Evolutionary conservation across 2,888 invertebrate species (phyloP).

Genomic region (Stenotaenia linearis): DNA sequence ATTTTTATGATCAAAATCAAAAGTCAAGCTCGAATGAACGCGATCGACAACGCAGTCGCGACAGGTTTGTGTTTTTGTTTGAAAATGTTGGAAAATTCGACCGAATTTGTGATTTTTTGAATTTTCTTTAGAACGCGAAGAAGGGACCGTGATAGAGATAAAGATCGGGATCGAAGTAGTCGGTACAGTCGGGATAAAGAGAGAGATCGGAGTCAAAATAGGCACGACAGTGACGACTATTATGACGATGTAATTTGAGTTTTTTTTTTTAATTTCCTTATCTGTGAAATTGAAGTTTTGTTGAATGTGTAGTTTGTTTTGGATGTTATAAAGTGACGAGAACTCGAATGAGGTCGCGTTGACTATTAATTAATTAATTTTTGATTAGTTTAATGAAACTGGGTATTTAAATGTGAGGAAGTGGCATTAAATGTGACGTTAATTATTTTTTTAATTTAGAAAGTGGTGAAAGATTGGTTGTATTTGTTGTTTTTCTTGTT

Average conservation of each 20-base stretch:
- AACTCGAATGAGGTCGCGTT: too few species aligned
- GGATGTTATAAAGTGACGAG: too few species aligned
- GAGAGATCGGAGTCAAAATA: constrained; percentile 31
- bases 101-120: neutral
- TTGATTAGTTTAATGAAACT: too few species aligned
- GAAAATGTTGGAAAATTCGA: too few species aligned
- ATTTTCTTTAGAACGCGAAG: neutral
- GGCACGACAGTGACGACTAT: neutral
- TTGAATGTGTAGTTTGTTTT: too few species aligned
- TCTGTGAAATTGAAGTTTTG: neutral
- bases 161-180: constrained; percentile 33
- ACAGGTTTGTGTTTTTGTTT: neutral
- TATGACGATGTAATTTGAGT: constrained; percentile 30
- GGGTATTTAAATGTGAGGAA: too few species aligned
- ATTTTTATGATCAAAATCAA: neutral
- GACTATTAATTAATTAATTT: too few species aligned
- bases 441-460: too few species aligned
- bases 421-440: too few species aligned
- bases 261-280: neutral
- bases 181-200: constrained; percentile 34
- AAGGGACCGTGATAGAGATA: constrained; percentile 34
- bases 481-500: too few species aligned
- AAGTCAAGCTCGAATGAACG: neutral
- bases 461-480: too few species aligned
- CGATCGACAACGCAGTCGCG: constrained; percentile 6